These are phyloP conservation scores for Silurus glanis DNA, from an alignment of 2,113 vertebrate species.

Conservation along the genomic window DNA sequence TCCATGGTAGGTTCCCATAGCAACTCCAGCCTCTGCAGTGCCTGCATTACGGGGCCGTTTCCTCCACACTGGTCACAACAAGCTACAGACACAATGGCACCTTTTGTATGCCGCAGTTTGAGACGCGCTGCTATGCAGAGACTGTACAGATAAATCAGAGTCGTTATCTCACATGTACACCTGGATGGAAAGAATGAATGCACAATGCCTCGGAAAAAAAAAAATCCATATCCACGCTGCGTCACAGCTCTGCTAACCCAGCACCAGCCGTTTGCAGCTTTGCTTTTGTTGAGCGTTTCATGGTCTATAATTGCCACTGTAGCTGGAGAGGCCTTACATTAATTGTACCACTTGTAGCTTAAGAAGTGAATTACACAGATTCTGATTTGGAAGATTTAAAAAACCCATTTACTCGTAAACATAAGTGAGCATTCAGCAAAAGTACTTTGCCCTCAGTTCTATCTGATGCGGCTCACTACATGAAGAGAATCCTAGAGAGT, in stretches of 20 bases:
- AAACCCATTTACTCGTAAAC: neutral
- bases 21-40: constrained; percentile 61
- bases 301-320: constrained; percentile 39
- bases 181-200: constrained; percentile 41
- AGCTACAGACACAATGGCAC: constrained; percentile 45
- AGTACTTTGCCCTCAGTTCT: neutral
- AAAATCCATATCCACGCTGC: constrained; percentile 37
- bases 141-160: constrained; percentile 53
- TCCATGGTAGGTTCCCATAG: constrained; percentile 66
- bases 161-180: constrained; percentile 54
- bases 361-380: constrained; percentile 13
- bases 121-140: constrained; percentile 37
- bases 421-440: constrained; percentile 8
- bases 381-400: constrained; percentile 15
- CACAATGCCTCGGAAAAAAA: constrained; percentile 17
- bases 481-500: constrained; percentile 3
- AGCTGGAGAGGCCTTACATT: constrained; percentile 8
- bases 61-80: constrained; percentile 41
- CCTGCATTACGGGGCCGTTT: constrained; percentile 42
- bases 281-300: constrained; percentile 27
- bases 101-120: constrained; percentile 46
- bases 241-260: constrained; percentile 32
- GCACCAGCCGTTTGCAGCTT: constrained; percentile 33
- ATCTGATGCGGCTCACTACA: constrained; percentile 1
- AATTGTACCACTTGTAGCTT: constrained; percentile 30